phyloP scores from a whole-genome alignment of 2,797 vertebrate genomes.

The Phoxinus dragarum region DNA sequence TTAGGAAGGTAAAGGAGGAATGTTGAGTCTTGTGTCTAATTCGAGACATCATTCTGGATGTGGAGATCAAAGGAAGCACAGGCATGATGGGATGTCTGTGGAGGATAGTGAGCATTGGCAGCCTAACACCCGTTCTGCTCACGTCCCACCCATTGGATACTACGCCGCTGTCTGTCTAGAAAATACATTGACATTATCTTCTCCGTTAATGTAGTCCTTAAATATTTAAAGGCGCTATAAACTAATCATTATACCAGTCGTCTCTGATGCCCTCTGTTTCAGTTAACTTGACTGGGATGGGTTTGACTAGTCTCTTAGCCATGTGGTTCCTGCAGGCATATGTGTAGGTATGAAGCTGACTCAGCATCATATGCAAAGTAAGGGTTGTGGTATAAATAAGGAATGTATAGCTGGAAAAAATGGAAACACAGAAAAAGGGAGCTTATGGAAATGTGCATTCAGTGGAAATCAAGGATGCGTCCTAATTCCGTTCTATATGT shows the following conservation, averaged over 20 bases:
- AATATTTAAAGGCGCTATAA: conserved; percentile 47
- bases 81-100: conserved; percentile 51
- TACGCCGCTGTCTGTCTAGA: conserved; percentile 41
- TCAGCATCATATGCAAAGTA: neutral
- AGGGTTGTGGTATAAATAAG: conserved; percentile 43
- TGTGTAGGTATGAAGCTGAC: conserved; percentile 24
- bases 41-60: conserved; percentile 53
- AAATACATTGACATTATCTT: conserved; percentile 44
- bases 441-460: conserved; percentile 18
- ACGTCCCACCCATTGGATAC: conserved; percentile 12
- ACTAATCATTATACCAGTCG: conserved; percentile 18
- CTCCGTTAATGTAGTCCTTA: conserved; percentile 29
- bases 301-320: conserved; percentile 24
- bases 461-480: conserved; percentile 47
- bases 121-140: conserved; percentile 33
- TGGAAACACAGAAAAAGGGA: conserved; percentile 36
- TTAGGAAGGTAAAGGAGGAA: conserved; percentile 56
- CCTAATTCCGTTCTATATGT: conserved; percentile 41
- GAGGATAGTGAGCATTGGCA: conserved; percentile 53
- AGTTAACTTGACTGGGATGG: conserved; percentile 38
- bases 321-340: conserved; percentile 2
- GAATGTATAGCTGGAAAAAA: conserved; percentile 2
- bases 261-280: conserved; percentile 16
- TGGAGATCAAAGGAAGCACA: conserved; percentile 55
- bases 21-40: conserved; percentile 52